Base-by-base conservation (phyloP, 2,888 invertebrate species). In the Crossocerus cetratus region DNA sequence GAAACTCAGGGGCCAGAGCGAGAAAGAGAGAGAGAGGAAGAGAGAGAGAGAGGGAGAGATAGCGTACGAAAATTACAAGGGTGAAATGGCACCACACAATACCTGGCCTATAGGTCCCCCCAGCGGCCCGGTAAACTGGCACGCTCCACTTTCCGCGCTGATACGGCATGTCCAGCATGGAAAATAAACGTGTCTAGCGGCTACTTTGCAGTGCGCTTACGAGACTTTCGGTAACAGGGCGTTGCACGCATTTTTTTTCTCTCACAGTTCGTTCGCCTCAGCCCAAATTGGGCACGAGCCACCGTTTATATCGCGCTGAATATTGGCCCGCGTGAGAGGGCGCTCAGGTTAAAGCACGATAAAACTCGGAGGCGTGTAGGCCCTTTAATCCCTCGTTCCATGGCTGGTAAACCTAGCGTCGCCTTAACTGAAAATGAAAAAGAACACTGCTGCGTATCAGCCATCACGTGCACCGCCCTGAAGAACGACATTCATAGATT, bases 251-350 rank as follows among this genome's bases (percentile, higher is more conserved):
- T 75, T 78, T 77, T 80, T 74, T 69, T 11, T 54, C 57, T 69
- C 69, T 65, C 70, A 61, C 69, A n/a, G n/a, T 82, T 71, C 71
- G 69, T 67, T 59, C 69, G 5, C 32, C 32, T n/a, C 63, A 65
- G 69, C 64, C 65, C 65, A 76, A 82, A 82, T 77, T 76, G 78
- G 78, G 68, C 76, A 74, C 78, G 71, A 72, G 69, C 68, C 22
- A 63, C 65, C 74, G 76, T 82, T 82, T 80, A 77, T 80, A 78
- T 82, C 80, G 74, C 72, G 80, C 67, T 80, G 82, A 80, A 82
- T 80, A 82, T 82, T 73, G 80, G 82, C 59, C 71, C 69, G 66
- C 63, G 64, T 32, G 32, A 32, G 32, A 32, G 32, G 32, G 32
- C 72, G 76, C 75, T 68, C 69, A 81, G 75, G 74, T 80, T 81